phyloP scores from a whole-genome alignment of 2,888 invertebrate genomes.

The Geophilus truncorum region DNA sequence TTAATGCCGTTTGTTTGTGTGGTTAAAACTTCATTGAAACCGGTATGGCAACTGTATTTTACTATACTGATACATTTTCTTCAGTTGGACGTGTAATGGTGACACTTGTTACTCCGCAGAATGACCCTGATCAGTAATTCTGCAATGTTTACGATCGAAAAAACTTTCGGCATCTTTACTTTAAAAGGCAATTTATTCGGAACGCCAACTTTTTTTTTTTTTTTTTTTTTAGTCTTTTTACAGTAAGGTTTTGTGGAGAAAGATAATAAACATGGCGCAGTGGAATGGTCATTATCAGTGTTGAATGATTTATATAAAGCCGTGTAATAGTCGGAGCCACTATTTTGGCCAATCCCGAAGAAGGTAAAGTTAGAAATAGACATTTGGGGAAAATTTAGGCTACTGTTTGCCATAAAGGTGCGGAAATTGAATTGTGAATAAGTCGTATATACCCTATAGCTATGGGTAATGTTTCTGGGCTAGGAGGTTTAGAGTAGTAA shows the following conservation, averaged over 20 bases:
- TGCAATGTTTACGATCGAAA: background rate
- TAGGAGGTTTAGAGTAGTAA: background rate
- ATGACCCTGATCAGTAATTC: background rate
- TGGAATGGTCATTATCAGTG: background rate
- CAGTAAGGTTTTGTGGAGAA: background rate
- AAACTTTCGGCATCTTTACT: background rate
- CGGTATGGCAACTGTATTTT: no score
- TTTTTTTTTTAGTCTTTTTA: background rate
- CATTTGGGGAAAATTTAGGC: conserved; percentile 18
- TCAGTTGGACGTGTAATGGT: background rate
- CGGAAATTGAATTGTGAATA: conserved; percentile 24
- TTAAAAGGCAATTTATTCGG: background rate
- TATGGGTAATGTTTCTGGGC: conserved; percentile 4
- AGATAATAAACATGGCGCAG: background rate
- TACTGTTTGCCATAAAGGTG: conserved; percentile 21
- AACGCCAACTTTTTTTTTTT: background rate
- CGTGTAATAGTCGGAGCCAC: background rate
- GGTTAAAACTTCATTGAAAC: no score
- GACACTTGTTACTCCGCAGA: background rate
- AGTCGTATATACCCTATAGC: conserved; percentile 17
- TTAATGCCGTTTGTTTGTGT: no score
- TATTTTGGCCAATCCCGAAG: background rate
- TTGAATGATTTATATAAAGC: background rate
- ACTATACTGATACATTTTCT: no score
- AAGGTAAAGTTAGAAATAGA: conserved; percentile 12